Evolutionary conservation across 2,888 invertebrate genomes (phyloP).

Genomic region (Stenichneumon culpator): DNA sequence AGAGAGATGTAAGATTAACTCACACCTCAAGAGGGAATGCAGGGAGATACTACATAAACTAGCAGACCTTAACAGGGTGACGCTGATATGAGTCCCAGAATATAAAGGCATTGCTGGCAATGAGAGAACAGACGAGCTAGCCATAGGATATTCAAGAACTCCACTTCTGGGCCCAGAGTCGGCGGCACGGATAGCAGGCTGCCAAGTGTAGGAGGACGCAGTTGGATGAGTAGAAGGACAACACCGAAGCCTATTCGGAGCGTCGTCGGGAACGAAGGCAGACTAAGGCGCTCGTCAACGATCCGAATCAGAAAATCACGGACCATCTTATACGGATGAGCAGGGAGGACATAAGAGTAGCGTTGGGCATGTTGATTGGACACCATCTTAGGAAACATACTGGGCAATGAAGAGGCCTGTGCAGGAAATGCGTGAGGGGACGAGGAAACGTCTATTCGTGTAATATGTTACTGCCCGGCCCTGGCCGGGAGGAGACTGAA

Average conservation of each 20-base stretch:
- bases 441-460: not conserved
- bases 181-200: not conserved
- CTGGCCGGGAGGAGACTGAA: not conserved
- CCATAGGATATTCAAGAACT: not conserved
- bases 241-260: constrained; percentile 3
- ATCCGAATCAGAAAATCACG: not conserved
- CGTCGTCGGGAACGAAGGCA: not conserved
- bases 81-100: too few species aligned
- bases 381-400: not conserved
- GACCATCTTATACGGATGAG: not conserved
- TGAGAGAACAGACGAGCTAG: too few species aligned
- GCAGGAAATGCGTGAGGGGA: not conserved
- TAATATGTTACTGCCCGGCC: constrained; percentile 5
- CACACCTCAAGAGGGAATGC: too few species aligned
- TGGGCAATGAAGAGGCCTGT: not conserved
- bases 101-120: too few species aligned
- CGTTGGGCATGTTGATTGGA: not conserved
- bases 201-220: not conserved
- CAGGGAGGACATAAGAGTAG: not conserved
- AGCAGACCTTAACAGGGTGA: too few species aligned
- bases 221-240: not conserved
- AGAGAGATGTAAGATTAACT: too few species aligned
- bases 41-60: too few species aligned
- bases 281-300: not conserved
- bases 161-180: not conserved